A percentile compares a stretch with the other conserved stretches of the same genome.
Conservation (phyloP, 2,113 vertebrate species). For the Mugil cephalus region DNA sequence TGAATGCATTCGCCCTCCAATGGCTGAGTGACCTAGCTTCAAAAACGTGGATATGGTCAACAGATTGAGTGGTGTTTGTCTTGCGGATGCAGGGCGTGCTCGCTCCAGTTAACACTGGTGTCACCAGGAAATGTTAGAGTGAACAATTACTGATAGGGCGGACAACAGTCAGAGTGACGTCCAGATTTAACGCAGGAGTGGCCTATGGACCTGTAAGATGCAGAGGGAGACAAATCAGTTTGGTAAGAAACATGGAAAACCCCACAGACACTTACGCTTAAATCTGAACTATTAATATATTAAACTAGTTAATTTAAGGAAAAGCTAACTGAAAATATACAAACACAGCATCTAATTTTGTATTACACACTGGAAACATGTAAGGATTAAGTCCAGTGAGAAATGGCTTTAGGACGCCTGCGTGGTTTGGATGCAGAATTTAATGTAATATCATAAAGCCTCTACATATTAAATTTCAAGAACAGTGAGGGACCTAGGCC, state of each 20-base stretch:
- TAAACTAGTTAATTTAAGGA: neutral
- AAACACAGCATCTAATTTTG: neutral
- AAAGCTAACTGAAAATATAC: neutral
- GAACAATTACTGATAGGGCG: conserved; percentile 77
- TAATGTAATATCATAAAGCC: conserved; percentile 41
- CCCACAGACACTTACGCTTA: neutral
- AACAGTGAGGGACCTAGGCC: conserved; percentile 56
- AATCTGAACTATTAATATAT: neutral
- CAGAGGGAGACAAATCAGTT: neutral
- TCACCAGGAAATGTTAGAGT: conserved; percentile 81
- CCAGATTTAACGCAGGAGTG: conserved; percentile 24
- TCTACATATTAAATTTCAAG: conserved; percentile 69
- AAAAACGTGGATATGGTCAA: conserved; percentile 74
- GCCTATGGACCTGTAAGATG: neutral
- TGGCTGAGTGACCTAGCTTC: conserved; percentile 75
- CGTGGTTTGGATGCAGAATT: conserved; percentile 32
- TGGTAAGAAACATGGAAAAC: neutral
- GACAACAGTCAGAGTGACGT: conserved; percentile 40
- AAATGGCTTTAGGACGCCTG: conserved; percentile 4
- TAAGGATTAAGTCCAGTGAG: neutral
- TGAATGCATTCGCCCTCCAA: conserved; percentile 74
- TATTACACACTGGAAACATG: neutral
- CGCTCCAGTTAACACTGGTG: conserved; percentile 77
- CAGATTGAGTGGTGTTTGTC: conserved; percentile 81
- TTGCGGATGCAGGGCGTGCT: conserved; percentile 53